Evolutionary conservation across 1,140 invertebrate species (phyloP).

Genomic region (Drosophila malerkotliana): DNA sequence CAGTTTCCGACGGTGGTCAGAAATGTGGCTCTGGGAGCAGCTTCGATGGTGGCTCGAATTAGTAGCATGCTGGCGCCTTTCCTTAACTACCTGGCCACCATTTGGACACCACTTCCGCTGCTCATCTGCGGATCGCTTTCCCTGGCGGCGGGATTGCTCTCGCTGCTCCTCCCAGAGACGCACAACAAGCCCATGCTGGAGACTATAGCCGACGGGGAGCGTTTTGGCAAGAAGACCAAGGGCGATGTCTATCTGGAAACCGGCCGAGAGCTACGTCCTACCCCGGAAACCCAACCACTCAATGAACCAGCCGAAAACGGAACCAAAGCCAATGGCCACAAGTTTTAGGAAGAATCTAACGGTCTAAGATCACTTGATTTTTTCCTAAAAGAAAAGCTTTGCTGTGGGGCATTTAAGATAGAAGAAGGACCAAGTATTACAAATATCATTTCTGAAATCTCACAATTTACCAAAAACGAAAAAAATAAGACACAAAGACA

Average conservation of each 20-base stretch:
- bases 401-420: conserved; percentile 37
- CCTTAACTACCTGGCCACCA: conserved; percentile 87
- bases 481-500: conserved; percentile 13
- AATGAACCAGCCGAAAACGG: conserved; percentile 41
- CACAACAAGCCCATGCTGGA: conserved; percentile 90
- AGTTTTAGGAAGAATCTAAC: conserved; percentile 34
- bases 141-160: conserved; percentile 87
- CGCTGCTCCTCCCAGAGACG: conserved; percentile 91
- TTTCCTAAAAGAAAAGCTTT: neutral
- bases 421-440: conserved; percentile 71
- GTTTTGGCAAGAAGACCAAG: conserved; percentile 85
- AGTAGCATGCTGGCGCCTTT: conserved; percentile 91
- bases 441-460: conserved; percentile 69
- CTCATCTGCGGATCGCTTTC: conserved; percentile 89
- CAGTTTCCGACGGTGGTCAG: conserved; percentile 93
- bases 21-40: conserved; percentile 90
- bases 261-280: conserved; percentile 46
- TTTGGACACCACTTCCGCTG: conserved; percentile 88
- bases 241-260: conserved; percentile 55
- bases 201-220: conserved; percentile 89
- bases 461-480: conserved; percentile 58
- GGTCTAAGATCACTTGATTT: neutral
- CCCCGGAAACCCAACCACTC: conserved; percentile 56
- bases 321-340: conserved; percentile 43
- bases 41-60: conserved; percentile 90